Evolutionary conservation across 2,888 invertebrate genomes (phyloP), one percentile per base, ranked within the genome.

Genomic region (Agelastica alni): DNA sequence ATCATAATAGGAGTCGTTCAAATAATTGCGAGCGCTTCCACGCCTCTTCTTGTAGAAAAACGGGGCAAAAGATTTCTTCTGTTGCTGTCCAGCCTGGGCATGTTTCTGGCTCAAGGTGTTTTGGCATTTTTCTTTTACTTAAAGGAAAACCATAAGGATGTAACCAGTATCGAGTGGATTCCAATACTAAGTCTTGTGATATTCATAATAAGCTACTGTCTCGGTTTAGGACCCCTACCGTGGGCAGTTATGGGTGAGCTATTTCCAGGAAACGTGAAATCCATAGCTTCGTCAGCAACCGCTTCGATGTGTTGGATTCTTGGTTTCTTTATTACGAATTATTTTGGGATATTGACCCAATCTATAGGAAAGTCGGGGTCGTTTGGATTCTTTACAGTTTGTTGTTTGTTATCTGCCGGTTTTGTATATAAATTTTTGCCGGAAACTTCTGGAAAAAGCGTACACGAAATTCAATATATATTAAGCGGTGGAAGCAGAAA

Each of bases 181-280:
- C 92, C 92, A 0, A 81, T 92, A 3, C 73, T 83, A 2, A 85
- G 89, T 0, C 75, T 92, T 28, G 81, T 91, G 1, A 65, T 86
- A 16, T 92, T 87, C 78, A 89, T 91, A 54, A 78, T 86, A 45
- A 84, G 87, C 0, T 93, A 91, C 77, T 87, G 89, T 74, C 78
- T 87, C 65, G 91, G 86, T 0, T 85, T 88, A 46, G 91, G 95
- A 1, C 89, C 91, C 0, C 75, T 92, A 17, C 88, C 91, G 0
- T 92, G 91, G 91, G 88, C 91, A 0, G 85, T 93, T 14, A 85
- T 92, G 82, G 88, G 90, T 0, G 93, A 93, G 75, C 82, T 93
- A 74, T 87, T 95, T 74, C 87, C 94, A n/a, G 80, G 87, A 0
- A 88, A 90, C 63, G 86, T 91, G 1, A 91, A 91, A 75, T 85